Base-by-base conservation (phyloP, 2,888 invertebrate genomes). In the Crematogaster levior region DNA sequence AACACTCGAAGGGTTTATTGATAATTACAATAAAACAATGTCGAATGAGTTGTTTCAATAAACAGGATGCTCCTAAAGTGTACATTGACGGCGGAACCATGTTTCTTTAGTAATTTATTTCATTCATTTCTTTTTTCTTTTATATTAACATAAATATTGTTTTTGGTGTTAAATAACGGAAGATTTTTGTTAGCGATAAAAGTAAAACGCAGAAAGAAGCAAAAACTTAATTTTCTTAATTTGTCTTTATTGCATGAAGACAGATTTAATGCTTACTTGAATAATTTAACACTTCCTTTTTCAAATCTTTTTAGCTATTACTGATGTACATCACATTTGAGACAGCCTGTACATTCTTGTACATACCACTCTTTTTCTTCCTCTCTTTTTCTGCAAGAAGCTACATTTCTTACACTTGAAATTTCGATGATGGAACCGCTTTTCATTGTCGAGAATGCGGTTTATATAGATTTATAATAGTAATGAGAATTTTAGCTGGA, bases 301-400 rank as follows among this genome's bases (percentile, higher is more conserved):
- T 56, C 3, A 24, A 51, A 30, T 43, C 0, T 75, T 66, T 77
- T 40, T 21, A 3, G 15, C 40, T 68, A 24, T 56, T 66, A 77
- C 30, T 46, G 18, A 68, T 56, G 3, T 68, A 77, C 34, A 65
- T 75, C 27, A 37, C 12, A 6, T 77, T 77, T 56, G 53, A 77
- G 53, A 34, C 77, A 77, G 43, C 24, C 77, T 68, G 56, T 68
- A 56, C 18, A 61, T 74, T 58, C 27, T 24, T 15, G 18, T 18
- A 65, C 24, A 37, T 10, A 34, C 18, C 21, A 21, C 18, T 21
- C 5, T 34, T 66, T 56, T 43, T 43, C 43, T 51, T 27, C 18
- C 5, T 34, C 56, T 56, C 40, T 43, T 40, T 51, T 27, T 15
- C 27, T n/a, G n/a, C n/a, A n/a, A 66, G 12, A 77, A 65, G 10